Conservation (phyloP, 2,888 invertebrate species). For the Zaprionus obscuricornis region DNA sequence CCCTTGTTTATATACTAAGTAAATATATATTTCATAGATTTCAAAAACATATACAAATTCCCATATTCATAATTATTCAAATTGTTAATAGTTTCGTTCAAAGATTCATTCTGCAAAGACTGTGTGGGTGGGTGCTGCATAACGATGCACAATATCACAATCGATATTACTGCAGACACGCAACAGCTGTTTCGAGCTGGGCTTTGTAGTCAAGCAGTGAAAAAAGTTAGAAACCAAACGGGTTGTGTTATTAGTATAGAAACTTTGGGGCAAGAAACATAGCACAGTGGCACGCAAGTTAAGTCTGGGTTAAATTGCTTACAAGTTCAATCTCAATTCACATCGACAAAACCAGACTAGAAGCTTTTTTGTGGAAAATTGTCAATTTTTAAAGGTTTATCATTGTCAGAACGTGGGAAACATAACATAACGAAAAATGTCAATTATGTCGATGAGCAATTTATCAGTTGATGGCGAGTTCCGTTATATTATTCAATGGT, state of each 20-base stretch:
- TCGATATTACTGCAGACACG: constrained; percentile 39
- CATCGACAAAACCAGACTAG: not conserved
- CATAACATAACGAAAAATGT: constrained; percentile 15
- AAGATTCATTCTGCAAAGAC: not conserved
- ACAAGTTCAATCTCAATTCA: constrained; percentile 6
- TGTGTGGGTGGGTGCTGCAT: constrained; percentile 23
- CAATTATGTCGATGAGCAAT: constrained; percentile 85
- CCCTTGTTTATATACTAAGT: too few relatives aligned
- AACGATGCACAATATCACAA: constrained; percentile 24
- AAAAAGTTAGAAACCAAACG: constrained; percentile 55
- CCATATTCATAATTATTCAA: too few relatives aligned
- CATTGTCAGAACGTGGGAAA: constrained; percentile 31
- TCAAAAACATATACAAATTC: too few relatives aligned
- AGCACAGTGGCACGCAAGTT: constrained; percentile 18
- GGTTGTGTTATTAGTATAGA: constrained; percentile 61
- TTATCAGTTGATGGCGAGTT: constrained; percentile 89
- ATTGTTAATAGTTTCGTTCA: not conserved
- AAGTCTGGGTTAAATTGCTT: constrained; percentile 9
- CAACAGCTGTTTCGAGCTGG: constrained; percentile 62
- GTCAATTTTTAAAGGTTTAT: constrained; percentile 32
- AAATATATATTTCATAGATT: too few relatives aligned
- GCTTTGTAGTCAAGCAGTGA: constrained; percentile 54
- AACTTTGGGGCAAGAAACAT: constrained; percentile 45
- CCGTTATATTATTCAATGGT: constrained; percentile 93
- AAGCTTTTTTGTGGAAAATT: constrained; percentile 11